phyloP scores from a whole-genome alignment of 2,113 vertebrate genomes.

The Prunella fulvescens region DNA sequence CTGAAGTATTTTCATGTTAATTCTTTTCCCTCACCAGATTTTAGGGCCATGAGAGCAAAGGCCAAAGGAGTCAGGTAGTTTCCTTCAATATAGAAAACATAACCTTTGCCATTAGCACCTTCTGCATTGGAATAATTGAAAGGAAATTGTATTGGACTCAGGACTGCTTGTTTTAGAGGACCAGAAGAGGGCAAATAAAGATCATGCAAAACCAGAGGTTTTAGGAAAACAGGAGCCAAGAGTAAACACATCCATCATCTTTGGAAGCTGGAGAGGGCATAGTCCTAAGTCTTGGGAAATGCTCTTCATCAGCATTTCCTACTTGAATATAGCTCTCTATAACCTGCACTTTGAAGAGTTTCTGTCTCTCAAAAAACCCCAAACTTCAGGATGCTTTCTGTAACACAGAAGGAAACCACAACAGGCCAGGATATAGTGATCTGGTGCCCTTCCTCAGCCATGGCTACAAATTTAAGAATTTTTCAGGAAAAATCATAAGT shows the following conservation, averaged over 20 bases:
- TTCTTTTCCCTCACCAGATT: background rate
- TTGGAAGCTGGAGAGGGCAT: background rate
- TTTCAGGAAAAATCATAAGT: background rate
- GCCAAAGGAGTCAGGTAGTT: conserved; percentile 1
- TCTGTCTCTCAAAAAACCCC: background rate
- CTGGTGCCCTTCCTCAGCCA: background rate
- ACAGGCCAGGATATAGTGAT: background rate
- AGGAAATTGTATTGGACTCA: background rate
- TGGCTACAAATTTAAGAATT: background rate
- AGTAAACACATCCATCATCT: background rate
- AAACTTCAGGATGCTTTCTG: background rate
- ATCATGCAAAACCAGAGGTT: background rate
- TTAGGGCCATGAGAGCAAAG: background rate
- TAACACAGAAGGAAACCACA: background rate
- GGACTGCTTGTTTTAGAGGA: background rate
- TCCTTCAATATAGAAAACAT: conserved; percentile 2
- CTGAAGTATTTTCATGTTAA: conserved; percentile 16
- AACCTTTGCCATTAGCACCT: conserved; percentile 1
- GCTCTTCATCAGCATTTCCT: background rate
- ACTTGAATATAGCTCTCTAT: background rate
- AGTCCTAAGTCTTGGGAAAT: background rate
- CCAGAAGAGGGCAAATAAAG: background rate
- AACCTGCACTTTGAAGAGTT: background rate
- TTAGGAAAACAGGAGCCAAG: background rate
- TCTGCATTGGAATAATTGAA: background rate